Conservation (phyloP, 2,888 invertebrate species). For the Cataglyphis livida region DNA sequence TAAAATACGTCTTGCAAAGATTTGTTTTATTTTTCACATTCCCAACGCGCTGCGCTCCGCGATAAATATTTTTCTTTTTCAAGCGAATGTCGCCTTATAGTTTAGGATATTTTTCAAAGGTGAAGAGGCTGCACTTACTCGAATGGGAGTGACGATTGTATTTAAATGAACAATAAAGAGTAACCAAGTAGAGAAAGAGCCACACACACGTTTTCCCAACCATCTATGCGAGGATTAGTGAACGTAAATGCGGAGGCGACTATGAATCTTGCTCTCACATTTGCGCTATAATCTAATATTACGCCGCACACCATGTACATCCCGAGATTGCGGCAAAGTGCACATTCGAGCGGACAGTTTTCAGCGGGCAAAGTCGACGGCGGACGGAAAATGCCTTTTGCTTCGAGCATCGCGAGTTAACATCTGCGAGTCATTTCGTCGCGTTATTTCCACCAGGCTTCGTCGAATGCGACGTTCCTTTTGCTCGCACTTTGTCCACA, state of each 20-base stretch:
- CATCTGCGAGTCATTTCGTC: slow-evolving; percentile 71
- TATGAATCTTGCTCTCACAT: slow-evolving; percentile 26
- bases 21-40: not conserved
- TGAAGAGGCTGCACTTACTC: not conserved
- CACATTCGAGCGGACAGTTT: slow-evolving; percentile 65
- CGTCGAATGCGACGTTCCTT: slow-evolving; percentile 62
- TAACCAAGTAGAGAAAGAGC: slow-evolving; percentile 1
- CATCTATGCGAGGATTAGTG: slow-evolving; percentile 4
- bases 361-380: slow-evolving; percentile 62
- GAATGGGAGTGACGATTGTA: slow-evolving; percentile 15
- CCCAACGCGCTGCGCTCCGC: not conserved
- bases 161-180: slow-evolving; percentile 28
- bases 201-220: not conserved
- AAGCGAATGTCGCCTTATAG: not conserved
- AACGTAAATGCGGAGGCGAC: slow-evolving; percentile 13
- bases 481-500: slow-evolving; percentile 48
- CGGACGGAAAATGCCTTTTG: slow-evolving; percentile 62
- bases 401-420: slow-evolving; percentile 56
- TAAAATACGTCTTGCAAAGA: not conserved
- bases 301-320: slow-evolving; percentile 32
- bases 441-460: slow-evolving; percentile 68
- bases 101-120: slow-evolving; percentile 4
- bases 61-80: not conserved
- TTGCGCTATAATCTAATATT: slow-evolving; percentile 48
- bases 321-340: slow-evolving; percentile 45